These are phyloP conservation scores for Chrysopilus asiliformis DNA, from an alignment of 2,888 invertebrate genomes.

Conservation along the genomic window DNA sequence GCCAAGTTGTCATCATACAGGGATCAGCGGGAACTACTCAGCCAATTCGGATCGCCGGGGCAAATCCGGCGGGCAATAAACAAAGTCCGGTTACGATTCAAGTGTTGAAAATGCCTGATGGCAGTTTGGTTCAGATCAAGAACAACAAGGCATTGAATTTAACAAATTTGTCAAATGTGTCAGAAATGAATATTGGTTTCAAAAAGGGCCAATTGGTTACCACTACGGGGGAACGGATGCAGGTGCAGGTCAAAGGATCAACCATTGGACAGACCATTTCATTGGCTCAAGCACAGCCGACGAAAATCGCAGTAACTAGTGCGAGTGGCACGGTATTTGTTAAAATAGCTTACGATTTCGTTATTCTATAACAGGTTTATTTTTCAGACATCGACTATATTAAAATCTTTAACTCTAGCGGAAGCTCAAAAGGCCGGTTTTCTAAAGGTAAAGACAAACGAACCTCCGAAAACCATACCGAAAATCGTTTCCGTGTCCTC, in stretches of 20 bases:
- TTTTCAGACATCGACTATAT: slow-evolving; percentile 5
- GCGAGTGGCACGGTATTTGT: no score
- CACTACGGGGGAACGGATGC: no score
- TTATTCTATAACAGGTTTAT: no score
- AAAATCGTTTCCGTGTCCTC: slow-evolving; percentile 4
- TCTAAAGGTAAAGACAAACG: slow-evolving; percentile 8
- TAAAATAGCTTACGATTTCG: no score
- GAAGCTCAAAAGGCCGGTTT: slow-evolving; percentile 9
- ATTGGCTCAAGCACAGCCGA: not conserved
- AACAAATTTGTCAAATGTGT: slow-evolving; percentile 10
- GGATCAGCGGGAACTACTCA: slow-evolving; percentile 11
- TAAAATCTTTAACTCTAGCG: slow-evolving; percentile 7
- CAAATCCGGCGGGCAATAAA: not conserved
- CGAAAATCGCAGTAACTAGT: no score
- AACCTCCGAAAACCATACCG: slow-evolving; percentile 1
- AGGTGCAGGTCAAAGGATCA: slow-evolving; percentile 17
- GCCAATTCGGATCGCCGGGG: slow-evolving; percentile 11
- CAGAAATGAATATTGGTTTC: slow-evolving; percentile 4
- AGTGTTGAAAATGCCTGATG: slow-evolving; percentile 23
- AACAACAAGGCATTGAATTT: slow-evolving; percentile 15
- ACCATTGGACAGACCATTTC: slow-evolving; percentile 14
- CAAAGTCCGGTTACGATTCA: slow-evolving; percentile 21
- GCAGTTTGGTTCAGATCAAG: slow-evolving; percentile 21
- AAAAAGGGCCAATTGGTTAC: no score
- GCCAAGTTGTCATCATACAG: slow-evolving; percentile 14